Evolutionary conservation across 1,140 invertebrate species (phyloP).

Genomic region (Medauroidea extradentata): DNA sequence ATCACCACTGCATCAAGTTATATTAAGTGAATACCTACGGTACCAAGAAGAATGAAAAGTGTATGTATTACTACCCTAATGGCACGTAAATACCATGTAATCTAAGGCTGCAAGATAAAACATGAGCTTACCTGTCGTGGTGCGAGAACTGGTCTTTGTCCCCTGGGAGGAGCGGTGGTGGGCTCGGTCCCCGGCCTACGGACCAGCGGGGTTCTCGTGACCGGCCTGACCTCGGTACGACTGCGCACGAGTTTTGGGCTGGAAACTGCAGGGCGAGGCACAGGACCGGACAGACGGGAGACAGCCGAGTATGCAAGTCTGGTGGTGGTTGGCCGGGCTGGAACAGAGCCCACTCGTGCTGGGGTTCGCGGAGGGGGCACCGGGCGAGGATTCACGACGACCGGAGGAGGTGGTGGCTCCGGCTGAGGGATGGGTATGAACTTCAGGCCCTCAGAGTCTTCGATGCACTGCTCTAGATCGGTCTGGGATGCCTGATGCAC

Average conservation of each 20-base stretch:
- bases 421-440: constrained; percentile 4
- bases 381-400: background rate
- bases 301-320: constrained; percentile 3
- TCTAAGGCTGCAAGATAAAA: too few species aligned
- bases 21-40: too few species aligned
- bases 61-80: too few species aligned
- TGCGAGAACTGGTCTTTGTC: background rate
- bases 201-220: background rate
- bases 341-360: background rate
- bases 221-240: constrained; percentile 5
- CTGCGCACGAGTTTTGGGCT: constrained; percentile 8
- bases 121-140: background rate
- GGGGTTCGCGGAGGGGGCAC: too few species aligned
- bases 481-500: constrained; percentile 18
- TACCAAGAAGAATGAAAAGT: too few species aligned
- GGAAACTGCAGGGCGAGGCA: background rate
- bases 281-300: constrained; percentile 1
- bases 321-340: background rate
- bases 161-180: background rate
- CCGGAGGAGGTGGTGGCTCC: background rate
- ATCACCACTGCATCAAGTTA: too few species aligned
- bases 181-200: background rate
- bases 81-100: too few species aligned
- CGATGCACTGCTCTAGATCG: constrained; percentile 13
- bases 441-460: constrained; percentile 11